Percentiles rank a stretch among this genome's conserved stretches.
Conservation (phyloP, 2,113 vertebrate genomes). For the Epinephelus lanceolatus region DNA sequence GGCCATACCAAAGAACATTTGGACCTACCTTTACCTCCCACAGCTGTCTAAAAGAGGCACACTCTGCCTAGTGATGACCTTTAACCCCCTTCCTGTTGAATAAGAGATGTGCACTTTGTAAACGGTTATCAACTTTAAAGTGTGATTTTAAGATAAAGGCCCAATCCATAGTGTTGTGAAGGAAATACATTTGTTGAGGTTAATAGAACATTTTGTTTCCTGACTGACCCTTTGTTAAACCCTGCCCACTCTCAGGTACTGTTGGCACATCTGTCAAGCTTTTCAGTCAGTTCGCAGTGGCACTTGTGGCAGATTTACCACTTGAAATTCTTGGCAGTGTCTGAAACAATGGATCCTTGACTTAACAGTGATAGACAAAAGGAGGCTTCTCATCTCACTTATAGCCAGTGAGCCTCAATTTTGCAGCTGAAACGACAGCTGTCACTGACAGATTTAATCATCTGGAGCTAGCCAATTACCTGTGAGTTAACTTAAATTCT, state of each 20-base stretch:
- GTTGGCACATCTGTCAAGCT: no score
- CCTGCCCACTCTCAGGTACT: no score
- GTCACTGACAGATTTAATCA: neutral
- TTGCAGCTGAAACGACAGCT: neutral
- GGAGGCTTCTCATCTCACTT: neutral
- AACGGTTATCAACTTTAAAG: no score
- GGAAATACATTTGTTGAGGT: neutral
- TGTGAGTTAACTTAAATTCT: neutral
- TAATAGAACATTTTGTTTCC: neutral
- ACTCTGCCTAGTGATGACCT: constrained; percentile 39
- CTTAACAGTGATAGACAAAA: neutral
- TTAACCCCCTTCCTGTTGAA: constrained; percentile 8
- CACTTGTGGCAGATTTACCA: neutral
- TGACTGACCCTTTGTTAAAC: no score
- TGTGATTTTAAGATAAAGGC: no score
- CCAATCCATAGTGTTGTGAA: neutral
- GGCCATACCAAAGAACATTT: constrained; percentile 14
- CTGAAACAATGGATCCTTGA: neutral
- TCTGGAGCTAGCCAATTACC: neutral
- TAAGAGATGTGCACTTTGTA: neutral
- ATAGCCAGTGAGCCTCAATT: neutral
- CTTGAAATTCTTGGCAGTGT: neutral
- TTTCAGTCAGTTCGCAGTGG: no score
- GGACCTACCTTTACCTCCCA: constrained; percentile 24
- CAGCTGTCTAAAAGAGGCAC: constrained; percentile 20